phyloP scores from a whole-genome alignment of 2,113 vertebrate genomes.

The Stercorarius parasiticus region DNA sequence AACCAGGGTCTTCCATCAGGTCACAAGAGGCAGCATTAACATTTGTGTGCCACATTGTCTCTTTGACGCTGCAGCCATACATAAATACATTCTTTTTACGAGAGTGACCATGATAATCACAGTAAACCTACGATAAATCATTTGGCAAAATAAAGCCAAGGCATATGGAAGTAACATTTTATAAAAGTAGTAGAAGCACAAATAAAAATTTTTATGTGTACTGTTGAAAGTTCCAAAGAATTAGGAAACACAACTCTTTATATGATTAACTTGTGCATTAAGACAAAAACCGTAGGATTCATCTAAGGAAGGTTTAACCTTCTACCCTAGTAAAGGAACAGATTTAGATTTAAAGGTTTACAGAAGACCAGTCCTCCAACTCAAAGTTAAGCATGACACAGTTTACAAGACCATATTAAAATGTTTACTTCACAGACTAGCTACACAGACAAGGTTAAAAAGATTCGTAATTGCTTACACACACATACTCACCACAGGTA shows the following conservation, averaged over 20 bases:
- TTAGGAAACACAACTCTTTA: neutral
- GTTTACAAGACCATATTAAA: neutral
- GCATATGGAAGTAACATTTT: neutral
- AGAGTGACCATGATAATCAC: conserved; percentile 97
- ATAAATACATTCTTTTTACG: conserved; percentile 99
- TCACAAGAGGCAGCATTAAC: conserved; percentile 83
- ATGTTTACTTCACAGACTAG: neutral
- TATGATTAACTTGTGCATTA: neutral
- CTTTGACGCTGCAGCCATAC: conserved; percentile 98
- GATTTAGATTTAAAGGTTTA: neutral
- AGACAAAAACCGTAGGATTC: neutral
- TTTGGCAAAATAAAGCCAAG: conserved; percentile 12
- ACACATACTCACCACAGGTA: conserved; percentile 86
- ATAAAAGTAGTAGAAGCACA: neutral
- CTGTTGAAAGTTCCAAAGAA: neutral
- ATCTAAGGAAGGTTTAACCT: neutral
- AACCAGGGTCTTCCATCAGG: conserved; percentile 88
- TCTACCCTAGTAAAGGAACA: neutral
- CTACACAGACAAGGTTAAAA: neutral
- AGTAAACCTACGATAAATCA: conserved; percentile 77
- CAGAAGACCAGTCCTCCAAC: neutral
- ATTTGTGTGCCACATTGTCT: conserved; percentile 92
- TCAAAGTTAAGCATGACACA: neutral
- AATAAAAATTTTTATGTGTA: neutral
- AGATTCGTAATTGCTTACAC: conserved; percentile 25